These are phyloP conservation scores for Desoria tigrina DNA, from an alignment of 2,888 invertebrate species.

Conservation along the genomic window DNA sequence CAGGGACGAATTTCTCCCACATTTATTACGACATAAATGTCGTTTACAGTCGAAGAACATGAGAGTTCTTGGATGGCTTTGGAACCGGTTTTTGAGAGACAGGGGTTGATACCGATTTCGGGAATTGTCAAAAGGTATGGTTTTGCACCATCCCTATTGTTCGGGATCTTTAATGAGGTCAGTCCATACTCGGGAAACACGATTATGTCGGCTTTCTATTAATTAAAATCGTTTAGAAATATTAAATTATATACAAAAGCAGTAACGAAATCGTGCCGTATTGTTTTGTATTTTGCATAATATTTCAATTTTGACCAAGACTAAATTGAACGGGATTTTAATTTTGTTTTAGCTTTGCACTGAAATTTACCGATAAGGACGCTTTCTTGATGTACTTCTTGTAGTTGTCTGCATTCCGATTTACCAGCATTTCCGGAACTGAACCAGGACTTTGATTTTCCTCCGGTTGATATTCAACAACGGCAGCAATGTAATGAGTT, in stretches of 20 bases:
- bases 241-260: no score
- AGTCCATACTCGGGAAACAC: slow-evolving; percentile 72
- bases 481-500: slow-evolving; percentile 49
- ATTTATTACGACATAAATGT: neutral
- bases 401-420: slow-evolving; percentile 40
- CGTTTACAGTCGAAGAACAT: neutral
- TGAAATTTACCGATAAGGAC: slow-evolving; percentile 32
- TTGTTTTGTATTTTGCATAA: no score
- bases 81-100: neutral
- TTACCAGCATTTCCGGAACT: slow-evolving; percentile 38
- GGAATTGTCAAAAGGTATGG: slow-evolving; percentile 41
- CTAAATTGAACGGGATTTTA: no score
- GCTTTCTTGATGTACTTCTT: slow-evolving; percentile 37
- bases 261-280: no score
- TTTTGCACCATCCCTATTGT: slow-evolving; percentile 41
- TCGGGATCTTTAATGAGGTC: slow-evolving; percentile 57
- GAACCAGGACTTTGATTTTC: slow-evolving; percentile 17
- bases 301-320: no score
- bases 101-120: slow-evolving; percentile 34
- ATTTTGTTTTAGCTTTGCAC: no score
- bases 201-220: slow-evolving; percentile 69
- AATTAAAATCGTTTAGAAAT: neutral
- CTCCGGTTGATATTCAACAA: slow-evolving; percentile 51
- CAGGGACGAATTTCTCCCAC: slow-evolving; percentile 1
- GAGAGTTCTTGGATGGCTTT: neutral